Percentiles rank a stretch among this genome's conserved stretches.
phyloP scores from a whole-genome alignment of 2,888 invertebrate species.

The Parnassius mnemosyne region DNA sequence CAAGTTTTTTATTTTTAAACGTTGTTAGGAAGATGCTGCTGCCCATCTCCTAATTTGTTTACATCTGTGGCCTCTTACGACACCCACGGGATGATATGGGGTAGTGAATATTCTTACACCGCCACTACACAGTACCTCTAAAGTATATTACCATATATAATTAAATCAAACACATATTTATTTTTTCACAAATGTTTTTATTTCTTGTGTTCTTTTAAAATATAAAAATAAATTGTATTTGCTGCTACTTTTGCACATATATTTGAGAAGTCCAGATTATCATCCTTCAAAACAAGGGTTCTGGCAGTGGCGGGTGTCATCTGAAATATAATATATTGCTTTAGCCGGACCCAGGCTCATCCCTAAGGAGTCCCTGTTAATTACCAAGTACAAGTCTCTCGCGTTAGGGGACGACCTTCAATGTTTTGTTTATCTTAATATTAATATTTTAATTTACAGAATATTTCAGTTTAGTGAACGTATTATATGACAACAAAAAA shows the following conservation, averaged over 20 bases:
- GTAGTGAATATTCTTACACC: no score
- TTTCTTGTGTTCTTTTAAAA: not conserved
- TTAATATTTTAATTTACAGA: conserved; percentile 29
- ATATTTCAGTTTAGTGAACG: no score
- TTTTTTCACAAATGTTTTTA: not conserved
- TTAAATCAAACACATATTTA: no score
- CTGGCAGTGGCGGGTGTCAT: conserved; percentile 61
- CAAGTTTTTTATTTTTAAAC: no score
- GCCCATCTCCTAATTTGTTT: no score
- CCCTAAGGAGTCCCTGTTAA: conserved; percentile 81
- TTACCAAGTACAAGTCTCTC: conserved; percentile 82
- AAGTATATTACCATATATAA: no score
- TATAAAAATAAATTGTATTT: conserved; percentile 2
- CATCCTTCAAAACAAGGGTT: conserved; percentile 69
- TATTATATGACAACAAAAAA: no score
- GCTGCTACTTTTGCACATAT: conserved; percentile 33
- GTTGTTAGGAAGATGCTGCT: no score
- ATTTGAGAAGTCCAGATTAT: conserved; percentile 52
- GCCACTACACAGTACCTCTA: no score
- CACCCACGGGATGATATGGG: no score
- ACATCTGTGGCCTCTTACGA: no score
- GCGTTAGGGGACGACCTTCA: conserved; percentile 57
- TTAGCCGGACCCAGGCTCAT: conserved; percentile 61
- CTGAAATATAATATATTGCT: conserved; percentile 77
- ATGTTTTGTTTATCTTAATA: conserved; percentile 57